A percentile compares a stretch with the other conserved stretches of the same genome.
phyloP scores from a whole-genome alignment of 2,888 invertebrate species.

The Laothoe populi region DNA sequence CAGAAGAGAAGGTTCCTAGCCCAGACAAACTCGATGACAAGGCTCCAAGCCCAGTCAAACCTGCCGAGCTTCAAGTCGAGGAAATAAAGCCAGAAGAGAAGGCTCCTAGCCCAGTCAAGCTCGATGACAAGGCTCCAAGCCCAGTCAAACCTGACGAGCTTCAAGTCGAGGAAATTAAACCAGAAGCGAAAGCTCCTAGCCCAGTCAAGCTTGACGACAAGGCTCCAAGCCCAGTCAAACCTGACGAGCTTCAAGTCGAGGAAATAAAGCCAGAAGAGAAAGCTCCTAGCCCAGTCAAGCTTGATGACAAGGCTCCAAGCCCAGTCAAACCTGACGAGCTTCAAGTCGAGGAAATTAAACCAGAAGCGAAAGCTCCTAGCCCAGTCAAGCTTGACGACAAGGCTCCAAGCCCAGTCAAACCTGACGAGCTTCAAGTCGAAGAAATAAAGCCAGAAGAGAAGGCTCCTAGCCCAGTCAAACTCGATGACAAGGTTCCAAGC shows the following conservation, averaged over 20 bases:
- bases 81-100: slow-evolving; percentile 19
- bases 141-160: slow-evolving; percentile 21
- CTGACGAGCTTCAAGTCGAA: neutral
- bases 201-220: slow-evolving; percentile 28
- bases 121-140: slow-evolving; percentile 11
- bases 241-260: too few relatives aligned
- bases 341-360: slow-evolving; percentile 6
- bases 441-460: slow-evolving; percentile 28
- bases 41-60: neutral
- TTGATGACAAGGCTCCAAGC: neutral
- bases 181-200: slow-evolving; percentile 25
- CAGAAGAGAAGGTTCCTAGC: slow-evolving; percentile 20
- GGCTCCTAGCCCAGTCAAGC: slow-evolving; percentile 14
- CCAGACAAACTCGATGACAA: neutral
- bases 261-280: slow-evolving; percentile 27
- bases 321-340: slow-evolving; percentile 20
- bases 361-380: slow-evolving; percentile 24
- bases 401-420: slow-evolving; percentile 18
- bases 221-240: slow-evolving; percentile 25
- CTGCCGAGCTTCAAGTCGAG: slow-evolving; percentile 25
- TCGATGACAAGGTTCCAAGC: slow-evolving; percentile 27
- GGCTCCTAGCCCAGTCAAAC: neutral
- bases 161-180: slow-evolving; percentile 8
- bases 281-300: slow-evolving; percentile 25
- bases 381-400: slow-evolving; percentile 9